Percentiles rank a stretch among this genome's conserved stretches.
Conservation (phyloP, 1,140 invertebrate genomes). For the Halictus rubicundus region DNA sequence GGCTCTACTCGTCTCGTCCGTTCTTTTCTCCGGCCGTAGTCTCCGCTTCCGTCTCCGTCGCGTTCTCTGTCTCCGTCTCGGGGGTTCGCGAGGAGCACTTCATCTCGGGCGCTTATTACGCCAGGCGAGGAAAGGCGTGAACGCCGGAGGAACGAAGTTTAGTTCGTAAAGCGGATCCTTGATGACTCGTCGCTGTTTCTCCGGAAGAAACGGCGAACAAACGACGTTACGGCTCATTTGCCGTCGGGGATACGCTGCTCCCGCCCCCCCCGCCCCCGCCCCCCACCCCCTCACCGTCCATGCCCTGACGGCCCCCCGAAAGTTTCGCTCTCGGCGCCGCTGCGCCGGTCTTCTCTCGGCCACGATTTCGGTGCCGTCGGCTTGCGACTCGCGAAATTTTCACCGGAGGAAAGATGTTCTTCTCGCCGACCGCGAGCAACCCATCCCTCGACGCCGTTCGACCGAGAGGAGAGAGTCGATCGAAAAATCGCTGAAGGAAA, state of each 20-base stretch:
- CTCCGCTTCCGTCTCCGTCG: neutral
- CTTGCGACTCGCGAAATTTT: constrained; percentile 6
- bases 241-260: constrained; percentile 33
- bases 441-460: neutral
- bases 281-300: too few species aligned
- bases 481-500: constrained; percentile 43
- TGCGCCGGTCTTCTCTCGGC: neutral
- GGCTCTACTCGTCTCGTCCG: neutral
- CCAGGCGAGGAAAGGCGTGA: constrained; percentile 5
- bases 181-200: constrained; percentile 60
- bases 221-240: constrained; percentile 55
- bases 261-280: neutral
- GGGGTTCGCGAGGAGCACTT: neutral
- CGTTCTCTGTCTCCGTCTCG: too few species aligned
- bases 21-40: neutral
- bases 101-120: constrained; percentile 31
- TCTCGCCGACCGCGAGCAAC: neutral
- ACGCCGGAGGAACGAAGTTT: constrained; percentile 47
- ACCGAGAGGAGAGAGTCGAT: neutral
- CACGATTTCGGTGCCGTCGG: neutral
- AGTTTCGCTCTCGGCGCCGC: constrained; percentile 4
- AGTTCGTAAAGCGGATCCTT: constrained; percentile 55
- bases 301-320: neutral
- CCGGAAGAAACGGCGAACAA: constrained; percentile 49
- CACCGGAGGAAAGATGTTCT: too few species aligned